Evolutionary conservation across 2,797 vertebrate species (phyloP).

Genomic region (Helarctos malayanus): DNA sequence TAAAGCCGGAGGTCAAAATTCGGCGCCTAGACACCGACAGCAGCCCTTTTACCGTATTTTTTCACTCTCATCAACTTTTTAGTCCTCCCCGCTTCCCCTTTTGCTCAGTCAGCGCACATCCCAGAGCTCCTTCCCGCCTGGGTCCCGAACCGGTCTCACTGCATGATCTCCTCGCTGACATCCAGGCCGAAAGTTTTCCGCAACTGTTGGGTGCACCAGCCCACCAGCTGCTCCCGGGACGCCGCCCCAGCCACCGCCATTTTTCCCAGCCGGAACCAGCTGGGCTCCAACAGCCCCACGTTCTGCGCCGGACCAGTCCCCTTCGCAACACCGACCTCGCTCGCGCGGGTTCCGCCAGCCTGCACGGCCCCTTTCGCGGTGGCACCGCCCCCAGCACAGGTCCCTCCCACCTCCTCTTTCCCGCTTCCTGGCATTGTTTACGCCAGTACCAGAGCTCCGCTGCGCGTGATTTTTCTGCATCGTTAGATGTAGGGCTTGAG

Average conservation of each 20-base stretch:
- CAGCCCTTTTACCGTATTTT: not conserved
- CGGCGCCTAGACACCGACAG: not conserved
- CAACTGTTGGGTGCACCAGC: constrained; percentile 93
- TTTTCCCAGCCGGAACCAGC: constrained; percentile 76
- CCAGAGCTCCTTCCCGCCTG: not conserved
- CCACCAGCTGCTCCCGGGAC: constrained; percentile 62
- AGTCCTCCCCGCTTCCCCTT: not conserved
- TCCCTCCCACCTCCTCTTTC: not conserved
- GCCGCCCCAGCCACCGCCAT: constrained; percentile 79
- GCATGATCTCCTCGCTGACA: constrained; percentile 95
- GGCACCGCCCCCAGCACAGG: not conserved
- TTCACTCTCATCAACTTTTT: not conserved
- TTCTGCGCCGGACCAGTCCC: constrained; percentile 46
- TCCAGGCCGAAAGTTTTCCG: constrained; percentile 93
- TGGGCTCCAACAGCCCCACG: not conserved
- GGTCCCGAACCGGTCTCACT: constrained; percentile 88
- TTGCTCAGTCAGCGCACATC: not conserved
- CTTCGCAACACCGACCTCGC: constrained; percentile 53
- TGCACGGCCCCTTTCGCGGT: not conserved
- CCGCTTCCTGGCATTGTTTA: not conserved
- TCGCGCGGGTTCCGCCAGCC: constrained; percentile 56
- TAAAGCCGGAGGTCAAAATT: not conserved
- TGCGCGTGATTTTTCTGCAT: accelerated
- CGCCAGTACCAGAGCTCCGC: accelerated
- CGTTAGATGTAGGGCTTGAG: not conserved